Base-by-base conservation (phyloP, 2,797 vertebrate species). In the Ambastaia sidthimunki region DNA sequence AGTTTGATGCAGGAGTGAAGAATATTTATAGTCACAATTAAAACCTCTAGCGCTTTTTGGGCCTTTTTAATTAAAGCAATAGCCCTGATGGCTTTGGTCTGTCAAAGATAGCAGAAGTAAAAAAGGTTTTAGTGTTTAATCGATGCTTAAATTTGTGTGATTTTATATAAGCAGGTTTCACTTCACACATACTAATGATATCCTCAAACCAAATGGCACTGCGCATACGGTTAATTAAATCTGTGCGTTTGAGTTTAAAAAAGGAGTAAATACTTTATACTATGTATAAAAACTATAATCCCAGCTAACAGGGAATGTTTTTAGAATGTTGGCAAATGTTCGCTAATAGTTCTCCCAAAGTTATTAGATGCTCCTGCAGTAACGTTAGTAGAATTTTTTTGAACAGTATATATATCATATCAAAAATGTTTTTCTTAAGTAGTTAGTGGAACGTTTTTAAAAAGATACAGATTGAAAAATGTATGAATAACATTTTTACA, bases 121-220 rank as follows among this genome's bases (percentile, higher is more conserved):
- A 92, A 63, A 88, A 90, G 88, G 87, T 89, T 91, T 93, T 91
- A 92, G 91, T 91, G 90, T 89, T 92, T 92, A 92, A 92, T 93
- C 91, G 92, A 92, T 92, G 89, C 90, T 90, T 89, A 91, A 90
- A 92, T 92, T 89, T 92, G 91, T 91, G 91, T 88, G 89, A 90
- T 93, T 92, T 92, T 90, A 90, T 89, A 90, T 90, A 83, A 89
- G 86, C 90, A 88, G 90, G 76, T 88, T 89, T 85, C 25, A 78
- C 87, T 87, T 88, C 89, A 86, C 75, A 73, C 74, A 82, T 50
- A 85, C 84, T 28, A 83, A 70, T 71, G 50, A n/a, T 18, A 59
- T 70, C 44, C 71, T 84, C 86, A 81, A 62, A 85, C 78, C 71
- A 13, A 72, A 47, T 66, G 48, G 66, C 69, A 47, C 13, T 16